These are phyloP conservation scores for Acromyrmex heyeri DNA, from an alignment of 1,140 invertebrate species.

Conservation along the genomic window DNA sequence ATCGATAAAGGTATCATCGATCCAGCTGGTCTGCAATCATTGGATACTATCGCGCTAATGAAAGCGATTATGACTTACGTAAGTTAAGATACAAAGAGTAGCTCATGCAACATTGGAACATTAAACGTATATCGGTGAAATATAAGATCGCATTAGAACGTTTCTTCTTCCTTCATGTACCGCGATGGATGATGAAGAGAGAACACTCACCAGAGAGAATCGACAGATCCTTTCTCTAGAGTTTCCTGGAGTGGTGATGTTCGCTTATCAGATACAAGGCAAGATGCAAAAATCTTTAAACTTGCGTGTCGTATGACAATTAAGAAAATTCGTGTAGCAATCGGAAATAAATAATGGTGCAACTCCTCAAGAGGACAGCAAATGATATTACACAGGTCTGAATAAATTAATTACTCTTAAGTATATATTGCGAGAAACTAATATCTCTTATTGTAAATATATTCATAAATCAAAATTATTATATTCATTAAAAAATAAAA, in stretches of 20 bases:
- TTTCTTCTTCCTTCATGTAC: conserved; percentile 43
- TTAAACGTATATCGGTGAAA: conserved; percentile 50
- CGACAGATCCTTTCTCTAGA: conserved; percentile 43
- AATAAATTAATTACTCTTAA: neutral
- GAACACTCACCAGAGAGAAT: conserved; percentile 37
- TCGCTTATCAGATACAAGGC: conserved; percentile 32
- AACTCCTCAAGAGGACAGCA: neutral
- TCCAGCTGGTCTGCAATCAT: conserved; percentile 21
- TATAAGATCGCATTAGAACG: conserved; percentile 44
- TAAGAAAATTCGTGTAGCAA: conserved; percentile 6
- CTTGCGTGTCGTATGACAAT: conserved; percentile 2
- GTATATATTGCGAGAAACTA: neutral
- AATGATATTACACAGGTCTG: neutral
- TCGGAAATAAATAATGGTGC: conserved; percentile 20
- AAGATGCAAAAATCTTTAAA: neutral
- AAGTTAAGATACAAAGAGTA: conserved; percentile 47
- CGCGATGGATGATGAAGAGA: conserved; percentile 44
- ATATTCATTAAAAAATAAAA: conserved; percentile 19
- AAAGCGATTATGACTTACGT: conserved; percentile 58
- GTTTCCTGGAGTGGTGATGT: conserved; percentile 20
- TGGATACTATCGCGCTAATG: conserved; percentile 52
- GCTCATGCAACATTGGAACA: conserved; percentile 5
- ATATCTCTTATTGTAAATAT: neutral
- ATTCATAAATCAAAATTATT: neutral
- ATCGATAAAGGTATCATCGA: neutral